Conservation (phyloP, 2,888 invertebrate genomes). For the Mesoligia furuncula region DNA sequence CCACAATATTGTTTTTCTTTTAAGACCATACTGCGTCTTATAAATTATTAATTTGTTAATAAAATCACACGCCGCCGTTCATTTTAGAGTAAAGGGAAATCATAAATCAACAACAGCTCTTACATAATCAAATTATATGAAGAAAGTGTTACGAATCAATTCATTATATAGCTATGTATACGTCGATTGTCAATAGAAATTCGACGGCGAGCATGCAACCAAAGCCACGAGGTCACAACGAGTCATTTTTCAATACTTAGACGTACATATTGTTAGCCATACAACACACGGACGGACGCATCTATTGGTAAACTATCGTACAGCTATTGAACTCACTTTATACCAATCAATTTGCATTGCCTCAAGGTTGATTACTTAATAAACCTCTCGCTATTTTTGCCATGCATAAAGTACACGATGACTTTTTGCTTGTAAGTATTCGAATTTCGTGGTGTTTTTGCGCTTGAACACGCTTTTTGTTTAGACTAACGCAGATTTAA, state of each 20-base stretch:
- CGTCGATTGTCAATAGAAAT: conserved; percentile 64
- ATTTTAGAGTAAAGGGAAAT: conserved; percentile 47
- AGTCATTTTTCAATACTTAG: conserved; percentile 56
- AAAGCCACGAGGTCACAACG: conserved; percentile 65
- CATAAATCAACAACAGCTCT: conserved; percentile 39
- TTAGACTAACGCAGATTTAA: conserved; percentile 57
- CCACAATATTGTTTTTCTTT: conserved; percentile 1
- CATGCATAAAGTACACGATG: conserved; percentile 45
- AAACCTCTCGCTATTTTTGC: conserved; percentile 55
- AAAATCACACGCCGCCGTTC: conserved; percentile 12
- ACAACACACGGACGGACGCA: conserved; percentile 44
- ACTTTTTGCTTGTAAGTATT: conserved; percentile 33
- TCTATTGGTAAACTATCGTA: conserved; percentile 66
- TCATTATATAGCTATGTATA: conserved; percentile 51
- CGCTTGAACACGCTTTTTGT: conserved; percentile 39
- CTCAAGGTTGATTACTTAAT: conserved; percentile 72
- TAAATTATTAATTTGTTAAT: neutral
- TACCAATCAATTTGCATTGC: conserved; percentile 72
- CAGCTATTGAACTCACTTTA: conserved; percentile 61
- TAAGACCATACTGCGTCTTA: neutral
- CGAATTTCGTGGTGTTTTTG: conserved; percentile 45
- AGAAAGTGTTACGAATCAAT: conserved; percentile 62
- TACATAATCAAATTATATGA: conserved; percentile 47
- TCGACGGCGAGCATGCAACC: conserved; percentile 39
- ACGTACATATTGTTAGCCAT: conserved; percentile 52